A percentile compares a stretch with the other conserved stretches of the same genome.
These are phyloP conservation scores for Gobio occitaniae DNA, from an alignment of 2,797 vertebrate species.

Conservation along the genomic window DNA sequence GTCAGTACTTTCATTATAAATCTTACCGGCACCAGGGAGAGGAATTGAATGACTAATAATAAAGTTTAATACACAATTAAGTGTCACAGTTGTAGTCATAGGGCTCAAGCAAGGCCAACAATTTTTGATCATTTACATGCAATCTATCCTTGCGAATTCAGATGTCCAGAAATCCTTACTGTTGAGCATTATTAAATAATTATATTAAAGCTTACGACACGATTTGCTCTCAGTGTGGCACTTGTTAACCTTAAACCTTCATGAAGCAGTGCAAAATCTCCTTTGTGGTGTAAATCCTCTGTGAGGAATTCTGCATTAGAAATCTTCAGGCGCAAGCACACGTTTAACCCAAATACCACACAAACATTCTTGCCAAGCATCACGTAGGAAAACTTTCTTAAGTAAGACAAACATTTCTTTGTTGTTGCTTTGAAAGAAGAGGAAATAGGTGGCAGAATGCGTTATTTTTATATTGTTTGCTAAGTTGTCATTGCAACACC, in stretches of 20 bases:
- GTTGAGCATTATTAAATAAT: background rate
- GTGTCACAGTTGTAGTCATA: background rate
- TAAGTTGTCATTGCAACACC: conserved; percentile 4
- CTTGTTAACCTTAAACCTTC: conserved; percentile 25
- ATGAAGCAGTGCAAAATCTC: conserved; percentile 1
- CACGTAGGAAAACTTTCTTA: background rate
- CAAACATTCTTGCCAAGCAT: background rate
- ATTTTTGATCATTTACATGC: too few species aligned
- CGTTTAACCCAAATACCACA: conserved; percentile 28
- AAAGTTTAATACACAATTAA: background rate
- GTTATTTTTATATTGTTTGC: conserved; percentile 28
- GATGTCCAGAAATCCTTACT: background rate
- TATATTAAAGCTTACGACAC: conserved; percentile 2
- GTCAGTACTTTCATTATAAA: background rate
- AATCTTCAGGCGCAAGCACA: conserved; percentile 3
- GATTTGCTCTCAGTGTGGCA: background rate
- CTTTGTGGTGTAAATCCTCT: conserved; percentile 26
- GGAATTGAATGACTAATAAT: background rate
- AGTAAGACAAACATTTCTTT: conserved; percentile 26
- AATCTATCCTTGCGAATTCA: too few species aligned
- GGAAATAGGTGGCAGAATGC: conserved; percentile 8
- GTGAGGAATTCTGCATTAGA: conserved; percentile 34
- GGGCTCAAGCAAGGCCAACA: background rate
- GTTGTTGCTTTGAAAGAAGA: conserved; percentile 6
- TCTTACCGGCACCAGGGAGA: conserved; percentile 3